phyloP scores from a whole-genome alignment of 2,888 invertebrate species.

The Ditula angustiorana region DNA sequence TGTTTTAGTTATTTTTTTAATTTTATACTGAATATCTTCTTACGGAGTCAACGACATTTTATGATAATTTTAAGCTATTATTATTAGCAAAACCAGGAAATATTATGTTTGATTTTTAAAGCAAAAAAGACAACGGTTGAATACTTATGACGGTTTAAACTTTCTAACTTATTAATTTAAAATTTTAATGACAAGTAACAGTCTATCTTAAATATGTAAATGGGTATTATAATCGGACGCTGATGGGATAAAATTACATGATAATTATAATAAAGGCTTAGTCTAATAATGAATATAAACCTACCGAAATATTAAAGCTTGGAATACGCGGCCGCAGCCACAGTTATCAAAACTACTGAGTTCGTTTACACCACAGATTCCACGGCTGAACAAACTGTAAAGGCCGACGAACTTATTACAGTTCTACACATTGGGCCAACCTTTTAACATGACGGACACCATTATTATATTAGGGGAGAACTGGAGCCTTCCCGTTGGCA shows the following conservation, averaged over 20 bases:
- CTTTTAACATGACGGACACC: background rate
- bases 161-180: background rate
- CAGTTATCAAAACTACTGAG: constrained; percentile 19
- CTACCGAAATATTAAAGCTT: constrained; percentile 59
- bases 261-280: constrained; percentile 7
- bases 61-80: background rate
- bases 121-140: background rate
- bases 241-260: constrained; percentile 16
- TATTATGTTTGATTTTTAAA: background rate
- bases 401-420: background rate
- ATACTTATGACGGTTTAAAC: background rate
- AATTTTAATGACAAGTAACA: background rate
- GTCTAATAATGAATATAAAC: constrained; percentile 13
- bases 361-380: background rate
- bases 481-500: background rate
- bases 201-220: constrained; percentile 14
- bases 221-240: constrained; percentile 28
- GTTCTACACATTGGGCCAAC: background rate
- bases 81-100: background rate
- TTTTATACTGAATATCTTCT: background rate
- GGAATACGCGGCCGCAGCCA: constrained; percentile 44
- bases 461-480: background rate
- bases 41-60: background rate
- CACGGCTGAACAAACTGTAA: background rate
- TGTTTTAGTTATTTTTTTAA: background rate